Base-by-base conservation (phyloP, 2,113 vertebrate species). In the Ceratotherium simum region DNA sequence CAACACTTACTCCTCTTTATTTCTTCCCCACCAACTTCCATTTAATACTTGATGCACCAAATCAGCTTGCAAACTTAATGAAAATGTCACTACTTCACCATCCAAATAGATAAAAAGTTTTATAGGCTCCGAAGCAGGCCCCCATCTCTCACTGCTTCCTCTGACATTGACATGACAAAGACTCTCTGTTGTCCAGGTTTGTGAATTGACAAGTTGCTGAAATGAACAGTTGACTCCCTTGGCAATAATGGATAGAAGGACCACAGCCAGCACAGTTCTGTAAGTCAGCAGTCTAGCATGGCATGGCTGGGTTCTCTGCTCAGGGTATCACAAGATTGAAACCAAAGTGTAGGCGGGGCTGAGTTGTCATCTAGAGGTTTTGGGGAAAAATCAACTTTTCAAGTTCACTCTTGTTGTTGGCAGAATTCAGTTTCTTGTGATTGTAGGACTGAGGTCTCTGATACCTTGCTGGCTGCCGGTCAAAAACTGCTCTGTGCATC, bases 31-130 rank as follows among this genome's bases (percentile, higher is more conserved):
- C 8, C 23, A 82, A 76, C 36, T 92, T 85, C 21, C 67, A 21
- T 67, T 90, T 96, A 87, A 88, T 88, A 39, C 27, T 70, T 65
- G 31, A 87, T 81, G 84, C 11, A 46, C 46, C 62, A 89, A 36
- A 11, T 62, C 9, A 69, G 21, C 48, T 90, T 92, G 56, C 27
- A 92, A 72, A 87, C 16, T 87, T 87, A 93, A 79, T 79, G 42
- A 79, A 78, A 90, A 90, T 64, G 27, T 65, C n/a, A 65, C n/a
- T 39, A 54, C 93, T 48, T 96, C 56, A 75, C 94, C 64, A 85
- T 70, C 2, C 21, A n/a, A 60, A 39, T 29, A 67, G 17, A 62
- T 83, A 70, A 96, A 96, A 84, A 51, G 4, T 16, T 39, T 4
- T 62, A 56, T 64, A 75, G 29, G 23, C 33, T 87, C 70, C 73